A percentile compares a stretch with the other conserved stretches of the same genome.
Conservation (phyloP, 2,888 invertebrate genomes). For the Nomada flava region DNA sequence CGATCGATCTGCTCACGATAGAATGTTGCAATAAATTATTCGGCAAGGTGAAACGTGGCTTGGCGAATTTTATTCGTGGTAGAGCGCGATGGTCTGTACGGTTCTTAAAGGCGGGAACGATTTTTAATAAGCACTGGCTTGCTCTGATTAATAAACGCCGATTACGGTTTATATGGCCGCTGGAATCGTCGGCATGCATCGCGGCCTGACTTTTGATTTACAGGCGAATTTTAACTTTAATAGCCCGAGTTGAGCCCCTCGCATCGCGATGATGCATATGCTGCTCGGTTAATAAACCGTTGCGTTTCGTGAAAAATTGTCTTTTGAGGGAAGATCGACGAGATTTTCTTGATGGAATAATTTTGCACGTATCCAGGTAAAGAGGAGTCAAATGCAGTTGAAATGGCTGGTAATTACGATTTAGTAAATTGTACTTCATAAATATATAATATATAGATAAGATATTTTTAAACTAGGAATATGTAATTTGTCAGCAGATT, state of each 20-base stretch:
- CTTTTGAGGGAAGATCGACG: background rate
- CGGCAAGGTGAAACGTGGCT: constrained; percentile 24
- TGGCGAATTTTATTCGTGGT: constrained; percentile 22
- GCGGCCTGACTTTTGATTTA: constrained; percentile 46
- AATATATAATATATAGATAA: too few relatives aligned
- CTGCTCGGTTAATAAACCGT: constrained; percentile 33
- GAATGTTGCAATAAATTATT: constrained; percentile 38
- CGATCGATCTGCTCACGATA: constrained; percentile 46
- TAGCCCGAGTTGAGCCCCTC: constrained; percentile 9
- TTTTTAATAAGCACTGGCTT: constrained; percentile 36
- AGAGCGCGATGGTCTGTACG: constrained; percentile 14
- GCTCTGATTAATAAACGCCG: constrained; percentile 58
- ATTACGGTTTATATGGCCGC: constrained; percentile 46
- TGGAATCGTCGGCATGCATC: constrained; percentile 38
- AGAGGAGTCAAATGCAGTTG: background rate
- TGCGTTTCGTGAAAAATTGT: constrained; percentile 8
- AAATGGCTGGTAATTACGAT: background rate
- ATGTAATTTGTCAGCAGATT: too few relatives aligned
- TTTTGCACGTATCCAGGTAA: background rate
- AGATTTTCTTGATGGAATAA: background rate
- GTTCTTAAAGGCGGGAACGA: constrained; percentile 25
- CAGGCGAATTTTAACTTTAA: constrained; percentile 46
- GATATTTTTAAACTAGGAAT: too few relatives aligned
- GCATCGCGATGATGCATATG: constrained; percentile 44
- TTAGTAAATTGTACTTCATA: too few relatives aligned